phyloP scores from a whole-genome alignment of 2,888 invertebrate genomes.

The Leptinotarsa tumamoca region DNA sequence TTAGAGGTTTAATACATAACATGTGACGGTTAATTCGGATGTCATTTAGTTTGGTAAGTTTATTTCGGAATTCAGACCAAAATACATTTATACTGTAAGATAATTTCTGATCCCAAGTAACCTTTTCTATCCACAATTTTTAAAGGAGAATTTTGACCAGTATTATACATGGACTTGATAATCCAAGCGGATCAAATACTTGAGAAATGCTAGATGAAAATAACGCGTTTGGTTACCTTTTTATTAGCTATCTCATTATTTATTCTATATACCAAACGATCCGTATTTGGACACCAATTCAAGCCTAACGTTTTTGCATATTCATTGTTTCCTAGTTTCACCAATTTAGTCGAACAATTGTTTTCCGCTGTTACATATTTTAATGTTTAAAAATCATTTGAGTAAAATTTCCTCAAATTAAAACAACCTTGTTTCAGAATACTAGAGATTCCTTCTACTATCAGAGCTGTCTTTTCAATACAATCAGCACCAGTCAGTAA shows the following conservation, averaged over 20 bases:
- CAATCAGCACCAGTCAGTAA: constrained; percentile 28
- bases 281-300: constrained; percentile 30
- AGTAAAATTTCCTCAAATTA: constrained; percentile 24
- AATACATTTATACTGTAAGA: neutral
- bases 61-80: too few species aligned
- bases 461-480: constrained; percentile 4
- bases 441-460: constrained; percentile 2
- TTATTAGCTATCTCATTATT: neutral
- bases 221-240: too few species aligned
- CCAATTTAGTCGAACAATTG: constrained; percentile 20
- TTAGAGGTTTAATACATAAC: too few species aligned
- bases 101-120: constrained; percentile 38
- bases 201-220: too few species aligned
- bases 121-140: constrained; percentile 40
- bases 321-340: constrained; percentile 34
- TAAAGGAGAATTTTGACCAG: neutral
- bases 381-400: constrained; percentile 19
- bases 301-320: constrained; percentile 43
- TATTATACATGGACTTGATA: neutral
- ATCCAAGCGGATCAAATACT: too few species aligned
- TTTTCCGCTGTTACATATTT: constrained; percentile 3
- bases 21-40: too few species aligned
- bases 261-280: constrained; percentile 32
- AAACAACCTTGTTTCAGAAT: constrained; percentile 27
- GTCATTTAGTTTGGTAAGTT: too few species aligned